A percentile compares a stretch with the other conserved stretches of the same genome.
These are phyloP conservation scores for Sus cebifrons DNA, from an alignment of 2,797 vertebrate genomes.

Conservation along the genomic window DNA sequence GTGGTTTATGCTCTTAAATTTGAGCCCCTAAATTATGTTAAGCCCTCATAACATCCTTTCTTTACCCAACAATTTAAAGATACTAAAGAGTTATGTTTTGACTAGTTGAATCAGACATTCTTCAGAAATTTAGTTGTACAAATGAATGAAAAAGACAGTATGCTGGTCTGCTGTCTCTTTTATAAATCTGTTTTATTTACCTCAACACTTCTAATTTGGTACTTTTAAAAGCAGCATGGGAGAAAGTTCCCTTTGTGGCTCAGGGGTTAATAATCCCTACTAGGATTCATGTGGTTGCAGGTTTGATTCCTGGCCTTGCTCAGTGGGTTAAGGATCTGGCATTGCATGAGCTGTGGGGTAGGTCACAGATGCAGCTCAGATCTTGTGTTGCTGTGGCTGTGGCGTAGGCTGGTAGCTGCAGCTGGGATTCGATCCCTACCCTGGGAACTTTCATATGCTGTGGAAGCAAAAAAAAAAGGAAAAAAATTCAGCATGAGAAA, in stretches of 20 bases:
- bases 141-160: neutral
- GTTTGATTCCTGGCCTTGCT: no score
- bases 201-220: neutral
- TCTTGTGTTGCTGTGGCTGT: no score
- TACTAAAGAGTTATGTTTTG: neutral
- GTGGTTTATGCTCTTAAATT: neutral
- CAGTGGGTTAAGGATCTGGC: no score
- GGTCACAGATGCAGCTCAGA: no score
- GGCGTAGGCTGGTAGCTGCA: no score
- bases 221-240: neutral
- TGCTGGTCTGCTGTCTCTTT: neutral
- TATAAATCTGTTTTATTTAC: conserved; percentile 9
- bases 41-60: neutral
- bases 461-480: neutral
- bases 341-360: no score
- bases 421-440: no score
- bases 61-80: neutral
- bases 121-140: neutral
- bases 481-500: neutral
- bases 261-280: no score
- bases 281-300: no score
- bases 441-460: no score
- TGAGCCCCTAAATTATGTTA: neutral
- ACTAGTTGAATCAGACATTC: neutral
- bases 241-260: neutral